Evolutionary conservation across 1,140 invertebrate genomes (phyloP), one percentile per base, ranked within the genome.

Genomic region (Danaus plexippus): DNA sequence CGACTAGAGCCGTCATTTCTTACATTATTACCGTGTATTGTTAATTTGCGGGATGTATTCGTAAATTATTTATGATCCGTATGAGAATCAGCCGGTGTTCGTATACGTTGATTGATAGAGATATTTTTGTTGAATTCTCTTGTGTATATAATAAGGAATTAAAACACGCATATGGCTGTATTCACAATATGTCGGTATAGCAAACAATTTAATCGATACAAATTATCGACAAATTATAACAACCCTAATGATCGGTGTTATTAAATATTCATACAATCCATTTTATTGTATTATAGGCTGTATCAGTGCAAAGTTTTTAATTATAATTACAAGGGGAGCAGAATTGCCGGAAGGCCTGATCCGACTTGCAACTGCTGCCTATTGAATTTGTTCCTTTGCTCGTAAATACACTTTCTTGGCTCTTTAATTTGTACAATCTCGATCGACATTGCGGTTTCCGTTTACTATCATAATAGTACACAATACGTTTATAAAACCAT

Each of bases 361-460:
- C 63, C 71, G 69, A 67, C 71, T 64, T 68, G 67, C 78, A 80
- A 80, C 79, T 76, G 80, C 61, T 67, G 66, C 59, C 62, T 72
- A 71, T 77, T 67, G 63, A 69, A 70, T 61, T 63, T 47, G 63
- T 67, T 71, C 66, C 67, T 81, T 78, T 77, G 70, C 75, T 71
- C 57, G 65, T 71, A 73, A 77, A 81, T 73, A 77, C 69, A 66
- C 61, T 75, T 71, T 75, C 66, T 69, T 73, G 69, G 59, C 67
- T 69, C 66, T 71, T 79, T 80, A 75, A 80, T 79, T 80, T 71
- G 69, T 71, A 71, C 70, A 81, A 75, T 77, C 73, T 71, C 62
- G 64, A 71, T 71, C 61, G 52, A 64, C 59, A 53, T 71, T 78
- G 75, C 61, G 77, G 77, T 80, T 81, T 81, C 72, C 69, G 66